These are phyloP conservation scores for Nemurella pictetii DNA, from an alignment of 2,888 invertebrate species.

Conservation along the genomic window DNA sequence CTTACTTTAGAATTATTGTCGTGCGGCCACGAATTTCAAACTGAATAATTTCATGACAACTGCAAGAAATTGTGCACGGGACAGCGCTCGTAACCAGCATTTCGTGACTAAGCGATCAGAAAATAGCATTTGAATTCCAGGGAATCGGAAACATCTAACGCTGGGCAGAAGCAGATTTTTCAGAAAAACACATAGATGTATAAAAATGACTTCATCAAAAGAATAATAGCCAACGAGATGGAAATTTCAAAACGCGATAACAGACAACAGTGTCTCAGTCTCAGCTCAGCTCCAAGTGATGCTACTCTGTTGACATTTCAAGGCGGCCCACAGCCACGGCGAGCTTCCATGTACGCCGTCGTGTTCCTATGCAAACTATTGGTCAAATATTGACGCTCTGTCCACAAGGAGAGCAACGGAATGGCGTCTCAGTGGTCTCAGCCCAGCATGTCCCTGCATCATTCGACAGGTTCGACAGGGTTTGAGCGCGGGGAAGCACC, in stretches of 20 bases:
- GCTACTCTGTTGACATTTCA: not conserved
- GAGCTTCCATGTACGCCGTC: not conserved
- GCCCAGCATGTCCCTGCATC: not conserved
- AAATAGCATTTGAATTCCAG: not conserved
- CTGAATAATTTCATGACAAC: not conserved
- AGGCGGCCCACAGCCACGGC: not conserved
- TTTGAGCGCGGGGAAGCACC: no score
- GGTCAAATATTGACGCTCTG: not conserved
- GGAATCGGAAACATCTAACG: not conserved
- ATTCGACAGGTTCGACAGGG: no score
- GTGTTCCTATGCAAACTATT: not conserved
- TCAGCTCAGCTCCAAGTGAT: no score
- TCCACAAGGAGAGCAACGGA: not conserved
- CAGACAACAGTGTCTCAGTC: not conserved
- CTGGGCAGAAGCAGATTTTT: not conserved
- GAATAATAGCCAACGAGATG: not conserved
- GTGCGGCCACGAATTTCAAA: not conserved
- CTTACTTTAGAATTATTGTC: not conserved
- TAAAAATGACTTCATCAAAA: not conserved
- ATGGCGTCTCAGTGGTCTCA: not conserved
- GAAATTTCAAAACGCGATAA: not conserved
- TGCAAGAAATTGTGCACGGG: not conserved
- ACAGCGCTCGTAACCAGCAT: not conserved
- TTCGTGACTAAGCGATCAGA: not conserved
- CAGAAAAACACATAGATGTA: not conserved